Base-by-base conservation (phyloP, 2,797 vertebrate genomes). In the Podarcis siculus region DNA sequence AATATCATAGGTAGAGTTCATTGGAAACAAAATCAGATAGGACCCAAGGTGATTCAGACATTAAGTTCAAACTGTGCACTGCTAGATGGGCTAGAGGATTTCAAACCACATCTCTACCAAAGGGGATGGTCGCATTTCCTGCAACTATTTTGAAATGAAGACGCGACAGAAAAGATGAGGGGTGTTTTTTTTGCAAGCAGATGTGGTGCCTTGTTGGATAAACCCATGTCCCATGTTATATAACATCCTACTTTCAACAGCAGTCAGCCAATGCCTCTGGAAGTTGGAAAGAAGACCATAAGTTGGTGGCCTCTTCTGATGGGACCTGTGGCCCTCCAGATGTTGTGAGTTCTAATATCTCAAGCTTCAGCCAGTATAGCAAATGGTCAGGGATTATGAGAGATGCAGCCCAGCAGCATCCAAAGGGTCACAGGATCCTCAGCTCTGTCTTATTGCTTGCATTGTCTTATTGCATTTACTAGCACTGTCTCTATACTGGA, bases 21-120 rank as follows among this genome's bases (percentile, higher is more conserved):
- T 79, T 86, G 84, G 3, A 92, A 94, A 90, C 39, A 87, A 89
- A 82, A 27, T 32, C 2, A 72, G 64, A 8, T 9, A 85, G 2
- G 55, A 42, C 3, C 55, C 2, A 21, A 61, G 49, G 19, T 30
- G 72, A n/a, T 61, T 73, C 72, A 39, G 71, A 64, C 23, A n/a
- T 67, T 67, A 12, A 2, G 9, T 69, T 67, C n/a, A 77, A 39
- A 19, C 12, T 10, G 3, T 15, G 75, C 21, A 13, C 12, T 19
- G 23, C 15, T 35, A 4, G 35, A 17, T 25, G n/a, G 25, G 39
- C 5, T 8, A 30, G 27, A 64, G 64, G 7, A 23, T 58, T n/a
- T 87, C 21, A 82, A 82, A 45, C 32, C 30, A 27, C 37, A 66
- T 76, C 30, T 8, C 27, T 69, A 27, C 3, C 27, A 27, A 69